Conservation (phyloP, 2,113 vertebrate genomes). For the Stegostoma tigrinum region DNA sequence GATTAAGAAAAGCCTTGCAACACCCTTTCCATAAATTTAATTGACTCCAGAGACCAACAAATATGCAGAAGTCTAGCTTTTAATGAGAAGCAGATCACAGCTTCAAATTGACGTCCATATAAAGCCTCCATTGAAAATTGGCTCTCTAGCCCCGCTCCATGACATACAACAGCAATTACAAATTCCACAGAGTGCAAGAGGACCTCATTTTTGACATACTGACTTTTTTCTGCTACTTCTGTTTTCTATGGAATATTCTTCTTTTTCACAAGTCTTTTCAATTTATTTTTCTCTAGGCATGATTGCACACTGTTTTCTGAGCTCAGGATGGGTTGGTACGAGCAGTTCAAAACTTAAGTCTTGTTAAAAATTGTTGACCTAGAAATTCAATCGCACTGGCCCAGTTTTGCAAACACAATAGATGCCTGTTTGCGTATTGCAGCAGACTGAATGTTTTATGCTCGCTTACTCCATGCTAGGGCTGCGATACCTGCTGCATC, state of each 20-base stretch:
- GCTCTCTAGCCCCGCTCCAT: conserved; percentile 9
- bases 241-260: background rate
- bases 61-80: conserved; percentile 10
- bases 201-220: background rate
- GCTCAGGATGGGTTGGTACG: background rate
- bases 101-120: background rate
- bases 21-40: background rate
- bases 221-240: background rate
- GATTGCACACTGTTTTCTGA: background rate
- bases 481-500: background rate
- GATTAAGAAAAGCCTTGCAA: background rate
- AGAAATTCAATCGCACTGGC: background rate
- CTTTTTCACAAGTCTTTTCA: background rate
- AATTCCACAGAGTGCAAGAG: background rate
- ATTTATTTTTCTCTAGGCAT: background rate
- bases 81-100: background rate
- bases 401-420: background rate
- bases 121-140: background rate
- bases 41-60: conserved; percentile 11
- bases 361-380: background rate
- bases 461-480: too few relatives aligned
- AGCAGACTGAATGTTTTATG: background rate
- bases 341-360: background rate
- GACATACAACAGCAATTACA: background rate
- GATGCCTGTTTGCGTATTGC: too few relatives aligned